phyloP scores from a whole-genome alignment of 2,113 vertebrate species.

The Lates calcarifer region DNA sequence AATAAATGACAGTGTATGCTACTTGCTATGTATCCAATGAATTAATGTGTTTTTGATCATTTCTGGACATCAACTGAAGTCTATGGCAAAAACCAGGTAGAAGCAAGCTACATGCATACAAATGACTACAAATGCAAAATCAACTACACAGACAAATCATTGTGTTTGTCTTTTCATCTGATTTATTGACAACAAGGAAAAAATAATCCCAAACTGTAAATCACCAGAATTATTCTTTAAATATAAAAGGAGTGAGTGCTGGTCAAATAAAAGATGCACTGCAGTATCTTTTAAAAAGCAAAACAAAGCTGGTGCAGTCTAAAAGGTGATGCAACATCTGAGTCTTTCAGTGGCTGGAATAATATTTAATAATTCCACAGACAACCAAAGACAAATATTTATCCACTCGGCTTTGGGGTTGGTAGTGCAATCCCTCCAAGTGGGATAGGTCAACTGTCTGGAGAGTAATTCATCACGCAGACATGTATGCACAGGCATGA shows the following conservation, averaged over 20 bases:
- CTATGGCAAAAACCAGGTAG: too few relatives aligned
- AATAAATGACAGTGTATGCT: neutral
- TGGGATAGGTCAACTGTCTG: constrained; percentile 38
- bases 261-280: neutral
- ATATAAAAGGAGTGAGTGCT: neutral
- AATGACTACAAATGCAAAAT: neutral
- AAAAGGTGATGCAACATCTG: constrained; percentile 17
- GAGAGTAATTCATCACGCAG: constrained; percentile 66
- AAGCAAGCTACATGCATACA: too few relatives aligned
- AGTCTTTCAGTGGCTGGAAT: constrained; percentile 41
- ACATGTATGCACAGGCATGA: constrained; percentile 17
- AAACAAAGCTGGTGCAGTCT: constrained; percentile 30
- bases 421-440: constrained; percentile 40
- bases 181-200: neutral
- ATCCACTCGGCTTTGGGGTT: constrained; percentile 36
- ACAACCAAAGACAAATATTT: constrained; percentile 72
- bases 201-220: too few relatives aligned
- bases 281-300: neutral
- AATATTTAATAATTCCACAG: constrained; percentile 63
- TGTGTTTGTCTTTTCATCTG: neutral
- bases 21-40: too few relatives aligned
- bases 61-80: too few relatives aligned
- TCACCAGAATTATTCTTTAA: neutral
- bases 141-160: neutral
- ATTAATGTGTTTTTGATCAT: too few relatives aligned